A percentile compares a stretch with the other conserved stretches of the same genome.
phyloP scores from a whole-genome alignment of 2,888 invertebrate species.

The Mechanitis mazaeus region DNA sequence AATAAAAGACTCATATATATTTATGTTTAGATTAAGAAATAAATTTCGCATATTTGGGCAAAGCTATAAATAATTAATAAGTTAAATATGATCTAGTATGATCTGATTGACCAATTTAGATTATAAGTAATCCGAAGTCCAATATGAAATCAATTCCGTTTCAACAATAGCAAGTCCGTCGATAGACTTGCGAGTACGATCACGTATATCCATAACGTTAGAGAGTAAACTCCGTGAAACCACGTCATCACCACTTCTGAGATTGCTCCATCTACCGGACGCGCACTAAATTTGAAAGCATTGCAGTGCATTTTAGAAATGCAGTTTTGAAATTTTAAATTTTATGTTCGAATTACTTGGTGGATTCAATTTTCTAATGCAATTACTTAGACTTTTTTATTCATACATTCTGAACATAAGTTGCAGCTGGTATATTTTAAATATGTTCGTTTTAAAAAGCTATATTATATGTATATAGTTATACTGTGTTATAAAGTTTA shows the following conservation, averaged over 20 bases:
- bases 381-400: constrained; percentile 16
- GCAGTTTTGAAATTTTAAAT: constrained; percentile 34
- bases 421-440: neutral
- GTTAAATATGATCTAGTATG: no score
- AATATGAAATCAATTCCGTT: constrained; percentile 34
- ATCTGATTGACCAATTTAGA: neutral
- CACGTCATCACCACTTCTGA: constrained; percentile 46
- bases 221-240: constrained; percentile 43
- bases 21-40: no score
- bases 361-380: constrained; percentile 26
- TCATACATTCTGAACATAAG: neutral
- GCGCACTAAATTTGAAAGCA: constrained; percentile 38
- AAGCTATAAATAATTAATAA: no score
- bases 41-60: no score
- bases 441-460: no score
- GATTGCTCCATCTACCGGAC: constrained; percentile 57
- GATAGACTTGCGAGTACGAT: constrained; percentile 42
- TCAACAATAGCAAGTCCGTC: constrained; percentile 34
- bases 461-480: no score
- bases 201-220: constrained; percentile 60
- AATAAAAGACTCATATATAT: no score
- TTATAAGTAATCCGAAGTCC: neutral
- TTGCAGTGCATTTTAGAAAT: constrained; percentile 29
- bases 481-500: no score
- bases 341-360: constrained; percentile 26